Percentiles rank a stretch among this genome's conserved stretches.
phyloP scores from a whole-genome alignment of 2,888 invertebrate genomes.

The Sesia bembeciformis region DNA sequence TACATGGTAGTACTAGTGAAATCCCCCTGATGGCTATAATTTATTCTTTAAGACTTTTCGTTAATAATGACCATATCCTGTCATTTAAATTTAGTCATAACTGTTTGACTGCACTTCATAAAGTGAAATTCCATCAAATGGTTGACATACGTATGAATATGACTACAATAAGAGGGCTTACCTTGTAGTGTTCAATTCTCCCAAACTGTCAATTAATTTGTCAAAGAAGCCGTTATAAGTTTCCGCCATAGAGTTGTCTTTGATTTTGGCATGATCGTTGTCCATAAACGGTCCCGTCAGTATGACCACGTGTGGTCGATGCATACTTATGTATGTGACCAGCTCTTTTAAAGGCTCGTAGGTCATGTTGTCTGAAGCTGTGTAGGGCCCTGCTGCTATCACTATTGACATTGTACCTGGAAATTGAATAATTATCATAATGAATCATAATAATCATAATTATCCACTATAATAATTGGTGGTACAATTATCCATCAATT shows the following conservation, averaged over 20 bases:
- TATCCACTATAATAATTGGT: no score
- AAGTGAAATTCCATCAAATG: no score
- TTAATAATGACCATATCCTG: no score
- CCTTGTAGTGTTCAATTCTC: constrained; percentile 72
- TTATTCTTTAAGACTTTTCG: no score
- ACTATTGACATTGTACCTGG: constrained; percentile 78
- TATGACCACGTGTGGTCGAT: constrained; percentile 86
- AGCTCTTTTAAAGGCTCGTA: constrained; percentile 90
- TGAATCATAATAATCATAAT: not conserved
- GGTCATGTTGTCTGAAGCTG: constrained; percentile 81
- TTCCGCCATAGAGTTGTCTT: constrained; percentile 75
- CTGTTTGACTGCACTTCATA: no score
- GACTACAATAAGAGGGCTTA: constrained; percentile 21
- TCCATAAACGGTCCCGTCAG: constrained; percentile 92
- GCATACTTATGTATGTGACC: constrained; percentile 76
- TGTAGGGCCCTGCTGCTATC: constrained; percentile 89
- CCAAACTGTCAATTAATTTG: constrained; percentile 78
- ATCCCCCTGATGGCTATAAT: no score
- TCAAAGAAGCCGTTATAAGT: constrained; percentile 85
- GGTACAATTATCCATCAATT: no score
- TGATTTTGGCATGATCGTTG: constrained; percentile 77
- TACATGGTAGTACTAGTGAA: no score
- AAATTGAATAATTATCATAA: constrained; percentile 2
- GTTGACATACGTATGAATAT: no score
- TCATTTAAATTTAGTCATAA: no score